Evolutionary conservation across 2,113 vertebrate genomes (phyloP).

Genomic region (Cervus canadensis): DNA sequence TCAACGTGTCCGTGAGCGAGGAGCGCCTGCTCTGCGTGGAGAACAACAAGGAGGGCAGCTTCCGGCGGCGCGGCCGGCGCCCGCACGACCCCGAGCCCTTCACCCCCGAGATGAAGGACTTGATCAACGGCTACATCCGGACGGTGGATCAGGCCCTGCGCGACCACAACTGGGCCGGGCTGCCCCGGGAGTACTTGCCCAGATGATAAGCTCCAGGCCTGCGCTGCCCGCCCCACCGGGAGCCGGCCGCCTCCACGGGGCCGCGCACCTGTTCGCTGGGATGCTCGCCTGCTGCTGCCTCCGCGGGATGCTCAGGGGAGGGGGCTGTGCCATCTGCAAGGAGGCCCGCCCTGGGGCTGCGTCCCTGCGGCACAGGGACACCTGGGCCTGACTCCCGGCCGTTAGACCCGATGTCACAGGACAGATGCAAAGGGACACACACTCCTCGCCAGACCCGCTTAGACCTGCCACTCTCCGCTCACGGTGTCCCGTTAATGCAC

Average conservation of each 20-base stretch:
- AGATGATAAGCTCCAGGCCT: slow-evolving; percentile 80
- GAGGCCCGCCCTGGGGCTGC: not conserved
- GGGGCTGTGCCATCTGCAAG: not conserved
- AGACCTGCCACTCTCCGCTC: not conserved
- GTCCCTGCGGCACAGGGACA: not conserved
- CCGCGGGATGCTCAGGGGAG: not conserved
- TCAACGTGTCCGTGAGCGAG: slow-evolving; percentile 83
- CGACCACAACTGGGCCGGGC: slow-evolving; percentile 83
- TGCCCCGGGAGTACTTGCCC: slow-evolving; percentile 88
- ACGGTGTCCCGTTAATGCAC: not conserved
- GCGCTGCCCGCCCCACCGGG: not conserved
- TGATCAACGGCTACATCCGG: slow-evolving; percentile 87
- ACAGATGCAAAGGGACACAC: not conserved
- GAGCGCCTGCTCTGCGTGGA: slow-evolving; percentile 89
- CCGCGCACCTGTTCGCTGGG: not conserved
- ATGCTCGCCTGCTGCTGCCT: not conserved
- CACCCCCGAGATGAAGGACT: slow-evolving; percentile 87
- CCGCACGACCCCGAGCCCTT: slow-evolving; percentile 86
- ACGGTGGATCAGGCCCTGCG: slow-evolving; percentile 87
- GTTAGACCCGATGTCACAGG: not conserved
- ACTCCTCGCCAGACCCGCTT: not conserved
- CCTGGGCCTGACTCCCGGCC: not conserved
- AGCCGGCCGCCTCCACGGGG: fast-evolving
- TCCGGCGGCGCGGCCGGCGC: slow-evolving; percentile 82
- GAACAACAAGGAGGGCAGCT: slow-evolving; percentile 90